Evolutionary conservation across 2,888 invertebrate species (phyloP).

Genomic region (Halocaridina rubra): DNA sequence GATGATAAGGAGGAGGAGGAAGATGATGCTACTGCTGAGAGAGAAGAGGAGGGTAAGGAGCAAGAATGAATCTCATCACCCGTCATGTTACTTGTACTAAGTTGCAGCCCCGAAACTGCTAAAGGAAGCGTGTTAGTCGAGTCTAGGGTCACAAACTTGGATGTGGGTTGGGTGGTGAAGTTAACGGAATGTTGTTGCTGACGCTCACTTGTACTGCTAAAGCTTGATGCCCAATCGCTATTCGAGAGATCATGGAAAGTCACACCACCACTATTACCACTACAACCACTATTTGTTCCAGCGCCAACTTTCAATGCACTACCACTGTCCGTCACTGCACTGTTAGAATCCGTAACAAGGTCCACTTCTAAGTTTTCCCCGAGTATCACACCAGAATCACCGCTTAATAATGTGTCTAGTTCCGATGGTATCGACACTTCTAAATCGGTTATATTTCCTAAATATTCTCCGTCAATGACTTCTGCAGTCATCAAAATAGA

Average conservation of each 20-base stretch:
- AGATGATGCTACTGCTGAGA: not conserved
- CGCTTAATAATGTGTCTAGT: constrained; percentile 36
- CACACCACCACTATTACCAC: constrained; percentile 34
- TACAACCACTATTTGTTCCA: constrained; percentile 39
- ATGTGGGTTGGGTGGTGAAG: constrained; percentile 55
- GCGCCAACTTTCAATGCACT: constrained; percentile 25
- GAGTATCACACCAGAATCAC: constrained; percentile 47
- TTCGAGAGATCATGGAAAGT: constrained; percentile 52
- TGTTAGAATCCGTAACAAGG: constrained; percentile 37
- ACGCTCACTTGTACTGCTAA: constrained; percentile 52
- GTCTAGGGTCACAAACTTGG: constrained; percentile 54
- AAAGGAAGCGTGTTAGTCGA: constrained; percentile 56
- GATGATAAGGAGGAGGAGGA: constrained; percentile 11
- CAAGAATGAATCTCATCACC: constrained; percentile 54
- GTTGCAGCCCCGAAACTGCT: constrained; percentile 59
- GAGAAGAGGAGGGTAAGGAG: constrained; percentile 33
- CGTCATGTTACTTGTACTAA: constrained; percentile 60
- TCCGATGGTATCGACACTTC: constrained; percentile 56
- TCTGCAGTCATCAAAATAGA: constrained; percentile 51
- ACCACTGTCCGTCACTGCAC: constrained; percentile 27
- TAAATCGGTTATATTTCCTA: constrained; percentile 45
- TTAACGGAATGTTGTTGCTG: constrained; percentile 51
- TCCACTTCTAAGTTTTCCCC: constrained; percentile 54
- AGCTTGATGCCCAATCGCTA: constrained; percentile 54
- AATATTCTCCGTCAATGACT: constrained; percentile 37